phyloP scores from a whole-genome alignment of 2,797 vertebrate genomes.

The Microctenopoma stevenorrisi region DNA sequence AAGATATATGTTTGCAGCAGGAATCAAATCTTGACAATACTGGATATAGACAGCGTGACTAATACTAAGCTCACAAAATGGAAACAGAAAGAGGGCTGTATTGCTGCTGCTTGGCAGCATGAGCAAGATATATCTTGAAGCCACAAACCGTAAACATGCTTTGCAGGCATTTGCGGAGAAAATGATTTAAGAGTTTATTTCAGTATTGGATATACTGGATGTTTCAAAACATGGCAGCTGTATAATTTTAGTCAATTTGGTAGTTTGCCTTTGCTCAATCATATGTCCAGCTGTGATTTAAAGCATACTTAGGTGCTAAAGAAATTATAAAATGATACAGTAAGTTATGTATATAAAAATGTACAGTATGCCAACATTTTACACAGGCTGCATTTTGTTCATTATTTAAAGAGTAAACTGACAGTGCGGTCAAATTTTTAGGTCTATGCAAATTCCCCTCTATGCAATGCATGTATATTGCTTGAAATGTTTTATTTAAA shows the following conservation, averaged over 20 bases:
- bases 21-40: constrained; percentile 10
- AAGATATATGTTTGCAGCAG: not conserved
- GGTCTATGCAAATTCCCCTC: constrained; percentile 13
- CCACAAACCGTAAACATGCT: constrained; percentile 62
- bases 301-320: constrained; percentile 32
- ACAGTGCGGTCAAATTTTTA: constrained; percentile 20
- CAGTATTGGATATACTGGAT: constrained; percentile 52
- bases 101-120: constrained; percentile 42
- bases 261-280: constrained; percentile 51
- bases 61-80: constrained; percentile 26
- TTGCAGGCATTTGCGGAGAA: constrained; percentile 47
- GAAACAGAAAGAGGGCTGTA: constrained; percentile 33
- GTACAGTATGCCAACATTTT: constrained; percentile 17
- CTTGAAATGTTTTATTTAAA: not conserved
- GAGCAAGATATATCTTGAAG: constrained; percentile 49
- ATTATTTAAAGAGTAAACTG: constrained; percentile 37
- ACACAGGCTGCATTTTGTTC: constrained; percentile 28
- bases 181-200: constrained; percentile 57
- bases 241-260: constrained; percentile 66
- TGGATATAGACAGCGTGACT: not conserved
- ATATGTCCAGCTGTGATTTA: constrained; percentile 55
- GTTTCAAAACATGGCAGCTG: constrained; percentile 53
- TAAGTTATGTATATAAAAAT: constrained; percentile 56
- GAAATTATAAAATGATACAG: constrained; percentile 61
- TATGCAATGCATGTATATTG: not conserved